phyloP scores from a whole-genome alignment of 1,140 invertebrate species.

The Cyclargus thomasi region DNA sequence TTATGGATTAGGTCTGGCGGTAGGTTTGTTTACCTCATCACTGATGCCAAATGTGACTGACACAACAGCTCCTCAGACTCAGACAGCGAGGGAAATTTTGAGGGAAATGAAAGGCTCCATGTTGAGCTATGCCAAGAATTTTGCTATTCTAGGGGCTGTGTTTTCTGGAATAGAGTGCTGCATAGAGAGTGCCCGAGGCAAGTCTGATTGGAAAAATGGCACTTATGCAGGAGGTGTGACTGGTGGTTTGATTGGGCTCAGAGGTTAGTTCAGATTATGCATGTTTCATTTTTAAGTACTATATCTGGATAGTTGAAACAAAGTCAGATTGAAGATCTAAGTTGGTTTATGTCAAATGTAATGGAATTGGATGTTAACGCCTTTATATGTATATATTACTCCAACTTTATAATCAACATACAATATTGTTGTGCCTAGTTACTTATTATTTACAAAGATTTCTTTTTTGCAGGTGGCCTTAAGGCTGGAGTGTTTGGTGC shows the following conservation, averaged over 20 bases:
- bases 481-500: constrained; percentile 95
- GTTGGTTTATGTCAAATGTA: too few relatives aligned
- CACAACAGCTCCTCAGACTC: constrained; percentile 84
- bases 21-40: constrained; percentile 96
- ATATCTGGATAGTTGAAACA: too few relatives aligned
- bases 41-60: constrained; percentile 91
- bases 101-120: constrained; percentile 94
- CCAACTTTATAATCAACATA: too few relatives aligned
- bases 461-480: constrained; percentile 84
- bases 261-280: constrained; percentile 80
- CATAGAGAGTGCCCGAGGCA: constrained; percentile 94
- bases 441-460: not conserved
- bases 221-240: constrained; percentile 95
- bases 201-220: constrained; percentile 97
- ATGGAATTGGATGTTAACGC: too few relatives aligned
- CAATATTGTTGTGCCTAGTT: too few relatives aligned
- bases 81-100: constrained; percentile 89
- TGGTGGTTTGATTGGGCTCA: constrained; percentile 94
- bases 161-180: constrained; percentile 95
- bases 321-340: too few relatives aligned
- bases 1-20: constrained; percentile 93
- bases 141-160: constrained; percentile 94
- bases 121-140: constrained; percentile 96
- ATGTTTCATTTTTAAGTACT: too few relatives aligned
- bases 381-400: too few relatives aligned